Evolutionary conservation across 2,888 invertebrate species (phyloP), one percentile per base, ranked within the genome.

Genomic region (Hartigia nigra): DNA sequence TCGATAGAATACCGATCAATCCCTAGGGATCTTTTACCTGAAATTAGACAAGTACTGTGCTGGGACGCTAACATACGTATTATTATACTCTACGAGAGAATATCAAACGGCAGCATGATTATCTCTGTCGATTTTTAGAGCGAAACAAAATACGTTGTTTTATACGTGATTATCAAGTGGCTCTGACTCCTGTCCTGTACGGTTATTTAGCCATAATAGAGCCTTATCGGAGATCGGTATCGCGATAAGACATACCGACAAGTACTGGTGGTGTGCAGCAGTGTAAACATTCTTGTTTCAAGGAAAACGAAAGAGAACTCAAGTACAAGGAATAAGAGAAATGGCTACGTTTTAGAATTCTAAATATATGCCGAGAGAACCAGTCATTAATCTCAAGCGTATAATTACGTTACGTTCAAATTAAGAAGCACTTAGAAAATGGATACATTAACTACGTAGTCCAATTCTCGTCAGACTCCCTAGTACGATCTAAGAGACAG

Each of bases 101-200:
- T 23, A 23, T 9, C 23, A 55, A 55, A 55, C 9, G 9, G 23
- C 23, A 55, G 72, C 72, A 23, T 81, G 82, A 87, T 88, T 84
- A 89, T 88, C 89, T 86, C 88, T 81, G 85, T 84, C 88, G 86
- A 87, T 91, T 91, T 91, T 85, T 90, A 91, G 91, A 91, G 90
- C 91, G 89, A 90, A 81, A 86, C 88, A 76, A 85, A 85, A 83
- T 85, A 84, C 84, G 86, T 84, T 86, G 87, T 88, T 90, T 88
- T 85, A 88, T 87, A 31, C 75, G 31, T 12, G 37, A 37, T 36
- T 75, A 5, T 12, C 75, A 34, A 36, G 75, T 75, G 31, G 11
- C 75, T 36, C 37, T 31, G 75, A 34, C 34, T 37, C 75, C 31
- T 36, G 72, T 72, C 72, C 72, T 11, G 72, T 72, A 31, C 78